These are phyloP conservation scores for Agonum fuliginosum DNA, from an alignment of 2,888 invertebrate species.

Conservation along the genomic window DNA sequence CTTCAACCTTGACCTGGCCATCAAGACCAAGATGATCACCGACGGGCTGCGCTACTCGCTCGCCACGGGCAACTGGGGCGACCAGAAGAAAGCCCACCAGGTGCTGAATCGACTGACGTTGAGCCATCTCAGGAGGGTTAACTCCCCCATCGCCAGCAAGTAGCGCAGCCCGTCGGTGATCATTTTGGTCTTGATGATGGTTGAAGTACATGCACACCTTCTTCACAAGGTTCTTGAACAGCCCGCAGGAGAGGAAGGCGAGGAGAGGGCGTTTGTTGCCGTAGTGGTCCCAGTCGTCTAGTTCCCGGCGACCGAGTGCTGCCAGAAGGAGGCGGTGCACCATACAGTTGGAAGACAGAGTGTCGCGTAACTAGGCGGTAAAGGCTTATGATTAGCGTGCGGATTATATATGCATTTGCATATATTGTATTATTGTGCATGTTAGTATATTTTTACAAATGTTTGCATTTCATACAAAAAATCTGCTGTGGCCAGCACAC, in stretches of 20 bases:
- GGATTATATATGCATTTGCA: no score
- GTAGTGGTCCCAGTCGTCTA: conserved; percentile 99
- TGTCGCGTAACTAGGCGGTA: no score
- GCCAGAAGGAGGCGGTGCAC: conserved; percentile 96
- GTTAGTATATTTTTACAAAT: no score
- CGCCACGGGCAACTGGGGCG: conserved; percentile 99
- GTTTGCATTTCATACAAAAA: no score
- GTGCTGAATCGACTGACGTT: conserved; percentile 98
- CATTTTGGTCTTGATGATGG: conserved; percentile 95
- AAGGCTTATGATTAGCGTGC: no score
- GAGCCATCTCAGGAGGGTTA: conserved; percentile 97
- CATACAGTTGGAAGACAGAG: conserved; percentile 98
- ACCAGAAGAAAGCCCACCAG: conserved; percentile 99
- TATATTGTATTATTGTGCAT: no score
- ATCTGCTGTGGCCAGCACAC: no score
- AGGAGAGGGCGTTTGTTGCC: conserved; percentile 97
- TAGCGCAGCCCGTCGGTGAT: conserved; percentile 98
- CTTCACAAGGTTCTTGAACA: conserved; percentile 97
- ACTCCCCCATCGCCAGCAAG: conserved; percentile 99
- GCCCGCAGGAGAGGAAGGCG: conserved; percentile 96
- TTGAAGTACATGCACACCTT: conserved; percentile 99
- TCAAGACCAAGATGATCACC: conserved; percentile 98
- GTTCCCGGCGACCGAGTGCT: conserved; percentile 94
- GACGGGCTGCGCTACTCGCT: conserved; percentile 98
- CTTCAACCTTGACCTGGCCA: conserved; percentile 96